Conservation (phyloP, 30 jellyfish, hydroid and myxozoan genomes). For the Aurelia aurita region DNA sequence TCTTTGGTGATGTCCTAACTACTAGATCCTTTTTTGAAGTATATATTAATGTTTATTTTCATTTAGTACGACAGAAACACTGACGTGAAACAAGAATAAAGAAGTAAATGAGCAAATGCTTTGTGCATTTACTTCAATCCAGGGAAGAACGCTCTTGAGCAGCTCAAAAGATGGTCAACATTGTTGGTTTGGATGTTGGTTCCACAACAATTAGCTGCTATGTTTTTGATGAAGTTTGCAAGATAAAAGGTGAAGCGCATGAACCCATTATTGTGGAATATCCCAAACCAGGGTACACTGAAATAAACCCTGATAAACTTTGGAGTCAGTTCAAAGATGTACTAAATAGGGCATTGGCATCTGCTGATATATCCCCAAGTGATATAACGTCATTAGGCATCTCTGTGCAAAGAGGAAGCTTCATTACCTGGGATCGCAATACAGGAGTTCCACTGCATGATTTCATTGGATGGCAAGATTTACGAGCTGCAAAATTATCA, state of each 20-base stretch:
- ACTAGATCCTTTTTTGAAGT: too few species aligned
- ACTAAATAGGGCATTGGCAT: conserved; percentile 50
- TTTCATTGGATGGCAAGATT: conserved; percentile 96
- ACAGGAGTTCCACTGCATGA: conserved; percentile 83
- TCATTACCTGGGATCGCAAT: conserved; percentile 86
- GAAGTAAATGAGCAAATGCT: too few species aligned
- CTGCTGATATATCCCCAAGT: conserved; percentile 67
- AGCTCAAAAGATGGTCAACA: conserved; percentile 23
- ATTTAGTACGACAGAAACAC: too few species aligned
- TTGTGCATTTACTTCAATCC: too few species aligned
- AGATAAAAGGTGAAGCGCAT: conserved; percentile 33
- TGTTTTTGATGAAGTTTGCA: conserved; percentile 59
- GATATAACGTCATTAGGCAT: conserved; percentile 81
- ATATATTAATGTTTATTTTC: too few species aligned
- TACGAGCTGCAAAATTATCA: conserved; percentile 58
- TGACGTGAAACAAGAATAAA: too few species aligned
- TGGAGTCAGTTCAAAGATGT: conserved; percentile 79
- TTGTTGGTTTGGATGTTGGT: conserved; percentile 69
- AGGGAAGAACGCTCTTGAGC: too few species aligned
- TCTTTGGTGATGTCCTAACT: too few species aligned
- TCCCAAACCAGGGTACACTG: conserved; percentile 84
- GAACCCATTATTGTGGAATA: conserved; percentile 32
- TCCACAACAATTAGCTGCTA: conserved; percentile 62
- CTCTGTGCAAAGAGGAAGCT: conserved; percentile 81
- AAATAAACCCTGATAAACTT: conserved; percentile 74